phyloP scores from a whole-genome alignment of 1,140 invertebrate species.

The Saxidomus purpurata region DNA sequence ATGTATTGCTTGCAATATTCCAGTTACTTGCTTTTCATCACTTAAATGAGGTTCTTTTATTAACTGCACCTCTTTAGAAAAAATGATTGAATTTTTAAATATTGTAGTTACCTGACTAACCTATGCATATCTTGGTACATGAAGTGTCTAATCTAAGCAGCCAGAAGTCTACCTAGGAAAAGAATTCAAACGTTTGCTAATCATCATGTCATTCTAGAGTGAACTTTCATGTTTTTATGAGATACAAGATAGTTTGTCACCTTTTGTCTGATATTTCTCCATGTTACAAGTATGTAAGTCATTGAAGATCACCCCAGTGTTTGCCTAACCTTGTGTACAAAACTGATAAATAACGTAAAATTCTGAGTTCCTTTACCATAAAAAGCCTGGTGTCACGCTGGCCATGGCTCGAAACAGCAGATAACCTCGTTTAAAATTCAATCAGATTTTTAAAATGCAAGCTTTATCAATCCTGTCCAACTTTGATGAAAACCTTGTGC shows the following conservation, averaged over 20 bases:
- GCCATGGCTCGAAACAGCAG: not conserved
- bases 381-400: not conserved
- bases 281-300: not conserved
- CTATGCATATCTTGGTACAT: too few relatives aligned
- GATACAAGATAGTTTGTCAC: constrained; percentile 7
- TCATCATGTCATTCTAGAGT: not conserved
- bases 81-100: too few relatives aligned
- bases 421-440: not conserved
- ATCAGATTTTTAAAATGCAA: constrained; percentile 9
- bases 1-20: too few relatives aligned
- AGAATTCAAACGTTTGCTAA: too few relatives aligned
- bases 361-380: not conserved
- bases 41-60: too few relatives aligned
- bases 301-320: constrained; percentile 4
- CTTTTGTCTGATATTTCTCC: not conserved
- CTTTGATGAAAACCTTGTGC: not conserved
- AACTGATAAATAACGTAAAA: not conserved
- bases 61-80: too few relatives aligned
- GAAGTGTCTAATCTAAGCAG: too few relatives aligned
- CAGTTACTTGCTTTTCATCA: too few relatives aligned
- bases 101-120: too few relatives aligned
- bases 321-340: not conserved
- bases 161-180: too few relatives aligned
- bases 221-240: constrained; percentile 23
- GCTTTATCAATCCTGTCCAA: not conserved